Evolutionary conservation across 2,888 invertebrate genomes (phyloP).

Genomic region (Hemicrepidius hirtus): DNA sequence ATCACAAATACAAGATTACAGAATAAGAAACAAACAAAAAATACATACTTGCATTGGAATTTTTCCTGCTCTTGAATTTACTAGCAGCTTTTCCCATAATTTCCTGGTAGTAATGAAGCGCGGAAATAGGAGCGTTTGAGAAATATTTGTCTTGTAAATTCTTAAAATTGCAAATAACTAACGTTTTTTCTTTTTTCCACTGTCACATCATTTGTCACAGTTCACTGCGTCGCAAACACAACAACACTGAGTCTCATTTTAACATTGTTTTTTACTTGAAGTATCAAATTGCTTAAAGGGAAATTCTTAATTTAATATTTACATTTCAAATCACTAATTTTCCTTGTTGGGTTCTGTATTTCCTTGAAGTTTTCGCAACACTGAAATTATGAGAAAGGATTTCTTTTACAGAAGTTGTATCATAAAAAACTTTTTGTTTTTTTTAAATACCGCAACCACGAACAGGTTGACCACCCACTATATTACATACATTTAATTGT

Average conservation of each 20-base stretch:
- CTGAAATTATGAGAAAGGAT: constrained; percentile 3
- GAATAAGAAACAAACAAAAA: background rate
- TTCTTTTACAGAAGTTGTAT: constrained; percentile 16
- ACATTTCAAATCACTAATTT: background rate
- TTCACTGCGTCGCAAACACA: constrained; percentile 1
- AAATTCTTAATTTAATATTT: background rate
- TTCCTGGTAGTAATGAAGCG: background rate
- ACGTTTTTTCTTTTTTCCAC: too few species aligned
- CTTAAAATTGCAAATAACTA: constrained; percentile 15
- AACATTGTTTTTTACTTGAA: background rate
- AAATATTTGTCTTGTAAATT: constrained; percentile 25
- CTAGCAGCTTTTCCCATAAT: constrained; percentile 68
- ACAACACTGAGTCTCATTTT: constrained; percentile 19
- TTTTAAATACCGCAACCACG: constrained; percentile 32
- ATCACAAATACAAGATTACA: too few species aligned
- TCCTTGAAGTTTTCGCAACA: background rate
- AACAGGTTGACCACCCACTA: constrained; percentile 45
- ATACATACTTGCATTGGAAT: constrained; percentile 56
- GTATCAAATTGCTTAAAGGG: background rate
- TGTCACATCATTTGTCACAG: constrained; percentile 28
- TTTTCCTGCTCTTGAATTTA: constrained; percentile 66
- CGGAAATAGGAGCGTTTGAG: constrained; percentile 19
- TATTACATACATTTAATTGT: constrained; percentile 22
- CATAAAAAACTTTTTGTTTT: constrained; percentile 5
- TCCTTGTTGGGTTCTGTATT: background rate